Evolutionary conservation across 2,888 invertebrate genomes (phyloP).

Genomic region (Marasmarcha lunaedactyla): DNA sequence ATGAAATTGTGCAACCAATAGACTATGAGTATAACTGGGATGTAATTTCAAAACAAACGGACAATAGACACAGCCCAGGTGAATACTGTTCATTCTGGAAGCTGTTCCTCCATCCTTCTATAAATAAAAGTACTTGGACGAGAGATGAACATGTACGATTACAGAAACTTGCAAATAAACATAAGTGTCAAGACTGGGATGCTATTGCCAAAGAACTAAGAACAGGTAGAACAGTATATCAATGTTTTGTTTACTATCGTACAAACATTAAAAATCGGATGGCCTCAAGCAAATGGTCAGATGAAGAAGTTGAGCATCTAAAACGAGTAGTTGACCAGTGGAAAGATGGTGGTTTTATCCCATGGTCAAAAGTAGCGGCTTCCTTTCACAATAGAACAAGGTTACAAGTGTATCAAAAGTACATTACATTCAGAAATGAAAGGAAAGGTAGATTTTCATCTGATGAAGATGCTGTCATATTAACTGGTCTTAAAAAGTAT

Average conservation of each 20-base stretch:
- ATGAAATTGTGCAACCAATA: slow-evolving; percentile 32
- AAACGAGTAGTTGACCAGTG: slow-evolving; percentile 72
- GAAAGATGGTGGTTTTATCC: slow-evolving; percentile 74
- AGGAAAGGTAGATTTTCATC: slow-evolving; percentile 74
- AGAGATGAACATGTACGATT: slow-evolving; percentile 33
- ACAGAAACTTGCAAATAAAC: slow-evolving; percentile 27
- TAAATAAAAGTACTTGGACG: slow-evolving; percentile 64
- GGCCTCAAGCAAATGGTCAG: slow-evolving; percentile 69
- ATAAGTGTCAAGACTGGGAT: slow-evolving; percentile 75
- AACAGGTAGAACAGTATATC: slow-evolving; percentile 74
- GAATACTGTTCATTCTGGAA: slow-evolving; percentile 81
- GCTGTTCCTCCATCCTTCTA: slow-evolving; percentile 74
- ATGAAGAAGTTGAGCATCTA: slow-evolving; percentile 76
- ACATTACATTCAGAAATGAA: slow-evolving; percentile 38
- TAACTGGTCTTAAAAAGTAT: slow-evolving; percentile 71
- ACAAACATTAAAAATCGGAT: slow-evolving; percentile 45
- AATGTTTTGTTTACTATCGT: slow-evolving; percentile 76
- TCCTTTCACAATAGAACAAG: slow-evolving; percentile 74
- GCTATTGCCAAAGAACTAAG: slow-evolving; percentile 68
- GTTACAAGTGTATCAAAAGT: slow-evolving; percentile 75
- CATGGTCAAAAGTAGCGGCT: slow-evolving; percentile 78
- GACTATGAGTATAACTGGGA: slow-evolving; percentile 72
- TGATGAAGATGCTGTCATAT: slow-evolving; percentile 75
- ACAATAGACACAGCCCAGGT: slow-evolving; percentile 68
- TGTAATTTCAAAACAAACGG: slow-evolving; percentile 49